phyloP scores from a whole-genome alignment of 2,113 vertebrate species.

The Epinephelus lanceolatus region DNA sequence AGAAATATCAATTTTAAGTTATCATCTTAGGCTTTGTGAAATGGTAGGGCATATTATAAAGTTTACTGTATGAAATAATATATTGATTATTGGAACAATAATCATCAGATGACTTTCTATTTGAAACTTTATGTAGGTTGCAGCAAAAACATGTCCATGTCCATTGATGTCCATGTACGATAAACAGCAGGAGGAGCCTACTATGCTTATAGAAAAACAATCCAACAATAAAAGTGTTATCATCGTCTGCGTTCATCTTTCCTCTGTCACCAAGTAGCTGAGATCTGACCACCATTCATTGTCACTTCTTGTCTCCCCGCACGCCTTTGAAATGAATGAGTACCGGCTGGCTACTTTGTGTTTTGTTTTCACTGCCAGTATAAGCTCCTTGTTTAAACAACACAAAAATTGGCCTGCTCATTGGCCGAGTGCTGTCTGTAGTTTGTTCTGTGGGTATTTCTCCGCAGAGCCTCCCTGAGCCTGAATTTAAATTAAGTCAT shows the following conservation, averaged over 20 bases:
- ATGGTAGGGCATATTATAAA: background rate
- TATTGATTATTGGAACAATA: background rate
- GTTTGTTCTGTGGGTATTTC: conserved; percentile 61
- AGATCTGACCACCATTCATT: conserved; percentile 32
- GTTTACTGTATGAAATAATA: background rate
- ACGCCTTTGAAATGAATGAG: conserved; percentile 56
- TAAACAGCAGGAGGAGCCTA: background rate
- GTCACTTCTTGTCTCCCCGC: conserved; percentile 46
- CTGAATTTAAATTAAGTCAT: conserved; percentile 65
- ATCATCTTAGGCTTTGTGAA: background rate
- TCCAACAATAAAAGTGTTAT: background rate
- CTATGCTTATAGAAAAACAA: background rate
- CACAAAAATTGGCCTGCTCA: conserved; percentile 46
- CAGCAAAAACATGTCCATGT: background rate
- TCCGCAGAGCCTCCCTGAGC: conserved; percentile 45
- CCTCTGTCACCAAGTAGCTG: conserved; percentile 25
- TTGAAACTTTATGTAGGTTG: background rate
- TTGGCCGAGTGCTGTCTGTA: conserved; percentile 55
- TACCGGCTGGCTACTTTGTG: conserved; percentile 62
- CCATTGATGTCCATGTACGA: background rate
- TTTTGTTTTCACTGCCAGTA: conserved; percentile 65
- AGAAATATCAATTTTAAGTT: background rate
- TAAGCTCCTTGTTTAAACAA: conserved; percentile 69
- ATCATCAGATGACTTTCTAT: background rate
- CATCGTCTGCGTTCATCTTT: background rate